Percentiles rank a stretch among this genome's conserved stretches.
Conservation (phyloP, 2,888 invertebrate species). For the Calliopum simillimum region DNA sequence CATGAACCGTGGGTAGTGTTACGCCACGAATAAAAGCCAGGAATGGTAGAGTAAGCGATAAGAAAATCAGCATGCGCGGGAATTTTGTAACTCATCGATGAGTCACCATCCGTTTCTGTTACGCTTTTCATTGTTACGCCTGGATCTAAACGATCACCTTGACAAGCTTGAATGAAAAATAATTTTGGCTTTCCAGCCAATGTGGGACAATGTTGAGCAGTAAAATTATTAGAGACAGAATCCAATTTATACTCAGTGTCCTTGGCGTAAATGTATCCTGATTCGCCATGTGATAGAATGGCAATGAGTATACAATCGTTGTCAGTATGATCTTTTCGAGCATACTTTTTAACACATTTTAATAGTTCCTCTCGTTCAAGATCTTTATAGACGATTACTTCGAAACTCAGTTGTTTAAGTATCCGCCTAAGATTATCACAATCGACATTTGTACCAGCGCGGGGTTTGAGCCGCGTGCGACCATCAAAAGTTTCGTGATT, state of each 20-base stretch:
- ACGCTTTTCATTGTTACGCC: slow-evolving; percentile 74
- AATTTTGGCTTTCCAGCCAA: slow-evolving; percentile 85
- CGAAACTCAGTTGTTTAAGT: slow-evolving; percentile 77
- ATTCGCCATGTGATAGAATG: slow-evolving; percentile 90
- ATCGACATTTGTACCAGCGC: slow-evolving; percentile 89
- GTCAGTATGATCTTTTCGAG: slow-evolving; percentile 81
- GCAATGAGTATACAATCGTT: slow-evolving; percentile 86
- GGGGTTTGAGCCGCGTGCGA: slow-evolving; percentile 75
- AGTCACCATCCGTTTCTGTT: slow-evolving; percentile 79
- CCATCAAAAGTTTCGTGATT: slow-evolving; percentile 88
- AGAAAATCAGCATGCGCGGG: slow-evolving; percentile 94
- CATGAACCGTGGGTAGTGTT: slow-evolving; percentile 94
- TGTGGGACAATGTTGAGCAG: slow-evolving; percentile 83
- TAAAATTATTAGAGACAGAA: slow-evolving; percentile 81
- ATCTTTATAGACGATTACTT: slow-evolving; percentile 80
- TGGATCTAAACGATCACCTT: slow-evolving; percentile 86
- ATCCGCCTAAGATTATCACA: slow-evolving; percentile 78
- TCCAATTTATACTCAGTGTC: slow-evolving; percentile 88
- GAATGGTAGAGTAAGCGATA: slow-evolving; percentile 93
- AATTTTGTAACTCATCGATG: slow-evolving; percentile 79
- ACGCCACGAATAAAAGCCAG: slow-evolving; percentile 95
- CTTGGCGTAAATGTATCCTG: slow-evolving; percentile 86
- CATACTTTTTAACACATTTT: slow-evolving; percentile 75
- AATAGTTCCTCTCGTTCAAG: slow-evolving; percentile 76
- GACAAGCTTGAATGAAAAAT: slow-evolving; percentile 89